Percentiles rank a stretch among this genome's conserved stretches.
phyloP scores from a whole-genome alignment of 2,888 invertebrate species.

The Mamestra brassicae region DNA sequence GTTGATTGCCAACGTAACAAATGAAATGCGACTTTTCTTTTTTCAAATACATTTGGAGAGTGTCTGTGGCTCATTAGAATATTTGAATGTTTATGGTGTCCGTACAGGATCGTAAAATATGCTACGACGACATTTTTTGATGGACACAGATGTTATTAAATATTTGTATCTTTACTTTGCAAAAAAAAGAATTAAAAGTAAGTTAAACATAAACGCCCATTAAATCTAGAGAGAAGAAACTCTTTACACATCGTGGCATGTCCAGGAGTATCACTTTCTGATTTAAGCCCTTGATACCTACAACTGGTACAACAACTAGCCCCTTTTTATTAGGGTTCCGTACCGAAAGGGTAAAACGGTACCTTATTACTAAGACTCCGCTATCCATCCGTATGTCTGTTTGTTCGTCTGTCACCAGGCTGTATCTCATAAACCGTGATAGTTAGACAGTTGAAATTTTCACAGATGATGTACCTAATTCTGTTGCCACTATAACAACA shows the following conservation, averaged over 20 bases:
- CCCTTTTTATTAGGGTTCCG: too few species aligned
- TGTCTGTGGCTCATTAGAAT: constrained; percentile 1
- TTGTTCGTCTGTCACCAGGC: too few species aligned
- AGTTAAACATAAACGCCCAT: too few species aligned
- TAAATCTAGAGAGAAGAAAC: not conserved
- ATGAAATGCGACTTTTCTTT: constrained; percentile 19
- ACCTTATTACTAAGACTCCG: too few species aligned
- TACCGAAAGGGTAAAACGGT: too few species aligned
- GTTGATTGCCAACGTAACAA: constrained; percentile 32
- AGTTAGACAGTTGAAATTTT: too few species aligned
- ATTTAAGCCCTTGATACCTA: not conserved
- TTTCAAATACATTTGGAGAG: constrained; percentile 9
- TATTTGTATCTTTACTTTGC: not conserved
- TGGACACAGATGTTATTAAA: not conserved
- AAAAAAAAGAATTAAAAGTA: not conserved
- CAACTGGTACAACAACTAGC: too few species aligned
- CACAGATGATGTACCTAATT: too few species aligned
- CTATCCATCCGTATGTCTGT: too few species aligned
- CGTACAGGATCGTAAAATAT: constrained; percentile 11
- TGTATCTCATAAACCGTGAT: too few species aligned
- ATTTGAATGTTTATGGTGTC: constrained; percentile 6
- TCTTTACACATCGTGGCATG: not conserved
- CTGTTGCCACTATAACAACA: too few species aligned
- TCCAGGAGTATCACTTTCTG: not conserved
- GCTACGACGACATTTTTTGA: not conserved